phyloP scores from a whole-genome alignment of 2,113 vertebrate genomes.

The Indri indri region DNA sequence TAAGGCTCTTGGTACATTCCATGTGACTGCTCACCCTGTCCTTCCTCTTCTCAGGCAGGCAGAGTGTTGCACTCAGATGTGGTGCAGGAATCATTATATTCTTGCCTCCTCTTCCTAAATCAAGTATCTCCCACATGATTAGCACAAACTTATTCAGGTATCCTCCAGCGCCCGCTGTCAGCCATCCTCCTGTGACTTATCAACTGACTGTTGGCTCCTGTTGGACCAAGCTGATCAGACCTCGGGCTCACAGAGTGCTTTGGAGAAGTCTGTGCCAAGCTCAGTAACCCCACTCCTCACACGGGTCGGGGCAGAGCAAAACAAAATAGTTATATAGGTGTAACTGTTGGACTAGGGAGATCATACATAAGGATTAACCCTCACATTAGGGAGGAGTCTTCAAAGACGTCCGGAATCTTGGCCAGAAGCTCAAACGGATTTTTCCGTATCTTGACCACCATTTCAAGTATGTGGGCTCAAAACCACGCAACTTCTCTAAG shows the following conservation, averaged over 20 bases:
- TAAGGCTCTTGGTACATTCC: neutral
- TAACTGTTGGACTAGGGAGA: neutral
- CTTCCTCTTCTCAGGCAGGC: neutral
- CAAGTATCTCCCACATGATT: neutral
- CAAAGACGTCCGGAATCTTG: neutral
- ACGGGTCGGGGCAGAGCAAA: neutral
- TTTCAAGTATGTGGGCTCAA: neutral
- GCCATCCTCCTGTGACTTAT: neutral
- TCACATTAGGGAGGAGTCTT: neutral
- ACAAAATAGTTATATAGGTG: neutral
- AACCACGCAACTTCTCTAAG: neutral
- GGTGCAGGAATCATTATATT: neutral
- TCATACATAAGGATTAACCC: neutral
- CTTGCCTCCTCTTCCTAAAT: neutral
- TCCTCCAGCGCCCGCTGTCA: neutral
- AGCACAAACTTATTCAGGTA: neutral
- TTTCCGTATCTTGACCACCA: neutral
- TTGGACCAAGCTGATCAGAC: neutral
- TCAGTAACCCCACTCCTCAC: neutral
- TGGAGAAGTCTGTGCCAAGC: neutral
- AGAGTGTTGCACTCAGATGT: neutral
- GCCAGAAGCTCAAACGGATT: neutral
- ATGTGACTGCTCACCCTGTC: too few relatives aligned
- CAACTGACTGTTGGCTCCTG: neutral
- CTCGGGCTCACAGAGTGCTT: neutral